Percentiles rank a stretch among this genome's conserved stretches.
Evolutionary conservation across 2,797 vertebrate species (phyloP).

Genomic region (Xenopus petersii): DNA sequence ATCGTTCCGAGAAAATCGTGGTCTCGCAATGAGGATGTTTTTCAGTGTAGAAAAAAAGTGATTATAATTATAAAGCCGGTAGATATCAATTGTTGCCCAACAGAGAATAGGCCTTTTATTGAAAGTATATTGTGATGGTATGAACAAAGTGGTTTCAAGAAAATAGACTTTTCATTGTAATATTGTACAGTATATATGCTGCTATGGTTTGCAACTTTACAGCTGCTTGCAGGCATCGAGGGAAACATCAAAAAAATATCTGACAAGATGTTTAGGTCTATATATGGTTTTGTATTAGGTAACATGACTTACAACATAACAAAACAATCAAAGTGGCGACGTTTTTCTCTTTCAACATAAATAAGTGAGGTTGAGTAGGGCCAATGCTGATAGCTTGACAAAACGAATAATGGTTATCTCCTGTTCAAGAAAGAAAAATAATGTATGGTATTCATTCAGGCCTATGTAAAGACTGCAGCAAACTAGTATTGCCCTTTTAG

Average conservation of each 20-base stretch:
- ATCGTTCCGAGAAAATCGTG: constrained; percentile 1
- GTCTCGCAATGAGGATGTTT: background rate
- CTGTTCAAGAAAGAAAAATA: constrained; percentile 64
- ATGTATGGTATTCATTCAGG: constrained; percentile 60
- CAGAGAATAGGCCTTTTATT: constrained; percentile 12
- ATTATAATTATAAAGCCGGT: background rate
- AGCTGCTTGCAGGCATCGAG: constrained; percentile 47
- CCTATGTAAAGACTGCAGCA: constrained; percentile 62
- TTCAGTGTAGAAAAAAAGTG: constrained; percentile 12
- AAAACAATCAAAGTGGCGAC: constrained; percentile 63
- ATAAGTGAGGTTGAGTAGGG: constrained; percentile 71
- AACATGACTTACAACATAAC: constrained; percentile 72
- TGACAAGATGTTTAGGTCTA: constrained; percentile 73
- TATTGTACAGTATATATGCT: background rate
- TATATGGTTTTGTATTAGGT: constrained; percentile 77
- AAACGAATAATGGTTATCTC: constrained; percentile 55
- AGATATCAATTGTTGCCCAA: background rate
- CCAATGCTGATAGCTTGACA: constrained; percentile 70
- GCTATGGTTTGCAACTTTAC: background rate
- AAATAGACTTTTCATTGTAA: constrained; percentile 19
- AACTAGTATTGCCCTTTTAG: constrained; percentile 61
- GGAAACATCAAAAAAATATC: constrained; percentile 73
- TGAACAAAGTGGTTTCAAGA: constrained; percentile 3
- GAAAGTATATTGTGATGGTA: background rate
- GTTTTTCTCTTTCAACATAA: constrained; percentile 65